phyloP scores from a whole-genome alignment of 2,888 invertebrate genomes.

The Gastracanthus pulcherrimus region DNA sequence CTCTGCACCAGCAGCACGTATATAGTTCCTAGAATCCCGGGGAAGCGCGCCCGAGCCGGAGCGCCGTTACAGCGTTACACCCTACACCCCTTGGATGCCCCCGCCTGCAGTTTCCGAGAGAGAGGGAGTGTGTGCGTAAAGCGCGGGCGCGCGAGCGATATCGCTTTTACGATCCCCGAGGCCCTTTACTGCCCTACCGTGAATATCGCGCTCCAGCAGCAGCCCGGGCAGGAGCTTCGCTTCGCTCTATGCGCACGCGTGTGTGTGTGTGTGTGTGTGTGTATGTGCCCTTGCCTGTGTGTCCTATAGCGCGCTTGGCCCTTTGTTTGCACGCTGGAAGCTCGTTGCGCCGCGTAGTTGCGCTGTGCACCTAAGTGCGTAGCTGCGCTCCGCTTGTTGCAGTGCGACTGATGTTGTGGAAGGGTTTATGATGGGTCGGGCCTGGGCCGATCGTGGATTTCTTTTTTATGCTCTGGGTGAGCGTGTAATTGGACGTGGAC shows the following conservation, averaged over 20 bases:
- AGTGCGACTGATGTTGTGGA: too few relatives aligned
- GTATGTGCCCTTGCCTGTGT: not conserved
- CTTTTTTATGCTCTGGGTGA: not conserved
- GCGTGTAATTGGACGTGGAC: not conserved
- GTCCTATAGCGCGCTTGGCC: not conserved
- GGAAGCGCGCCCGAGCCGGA: too few relatives aligned
- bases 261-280: not conserved
- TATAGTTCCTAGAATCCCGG: not conserved
- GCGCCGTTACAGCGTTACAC: too few relatives aligned
- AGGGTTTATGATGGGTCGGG: not conserved
- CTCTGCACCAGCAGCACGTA: too few relatives aligned
- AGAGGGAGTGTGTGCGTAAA: not conserved
- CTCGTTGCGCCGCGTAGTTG: not conserved
- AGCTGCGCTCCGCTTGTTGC: not conserved
- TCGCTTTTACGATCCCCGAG: constrained; percentile 61
- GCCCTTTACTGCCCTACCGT: constrained; percentile 60
- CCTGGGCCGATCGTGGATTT: not conserved
- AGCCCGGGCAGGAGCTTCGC: not conserved
- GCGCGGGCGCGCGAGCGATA: constrained; percentile 50
- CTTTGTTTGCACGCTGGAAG: too few relatives aligned
- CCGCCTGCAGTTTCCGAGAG: not conserved
- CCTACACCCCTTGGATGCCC: not conserved
- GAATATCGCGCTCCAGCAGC: constrained; percentile 45
- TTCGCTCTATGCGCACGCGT: not conserved
- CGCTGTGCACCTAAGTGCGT: not conserved